Evolutionary conservation across 1,140 invertebrate genomes (phyloP).

Genomic region (Drosophila malerkotliana): DNA sequence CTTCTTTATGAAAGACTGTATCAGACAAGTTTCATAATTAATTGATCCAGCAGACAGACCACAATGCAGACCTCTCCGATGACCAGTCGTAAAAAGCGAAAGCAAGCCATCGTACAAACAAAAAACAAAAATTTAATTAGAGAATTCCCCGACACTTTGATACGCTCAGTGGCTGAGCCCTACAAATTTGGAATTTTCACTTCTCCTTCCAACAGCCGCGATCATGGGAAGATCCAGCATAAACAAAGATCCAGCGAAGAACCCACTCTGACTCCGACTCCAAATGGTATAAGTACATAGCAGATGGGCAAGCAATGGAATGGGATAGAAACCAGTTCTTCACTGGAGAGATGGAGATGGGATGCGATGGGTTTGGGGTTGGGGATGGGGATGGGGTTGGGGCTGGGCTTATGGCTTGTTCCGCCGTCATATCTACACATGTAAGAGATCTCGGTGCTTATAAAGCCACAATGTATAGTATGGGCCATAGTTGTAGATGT

Average conservation of each 20-base stretch:
- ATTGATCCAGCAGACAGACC: slow-evolving; percentile 17
- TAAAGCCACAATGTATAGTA: slow-evolving; percentile 55
- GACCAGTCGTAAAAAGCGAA: slow-evolving; percentile 61
- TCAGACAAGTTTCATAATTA: slow-evolving; percentile 37
- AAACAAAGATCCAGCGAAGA: slow-evolving; percentile 34
- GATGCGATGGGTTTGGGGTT: background rate
- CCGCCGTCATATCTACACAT: slow-evolving; percentile 62
- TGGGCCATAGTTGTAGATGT: slow-evolving; percentile 24
- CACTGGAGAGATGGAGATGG: background rate
- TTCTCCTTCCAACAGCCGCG: slow-evolving; percentile 24
- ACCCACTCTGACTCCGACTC: slow-evolving; percentile 18
- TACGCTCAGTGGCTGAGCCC: slow-evolving; percentile 50
- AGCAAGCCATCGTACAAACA: slow-evolving; percentile 36
- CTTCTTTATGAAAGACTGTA: slow-evolving; percentile 24
- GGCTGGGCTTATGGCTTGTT: slow-evolving; percentile 68
- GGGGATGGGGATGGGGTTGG: background rate
- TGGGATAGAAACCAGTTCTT: slow-evolving; percentile 17
- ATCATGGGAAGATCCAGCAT: slow-evolving; percentile 37
- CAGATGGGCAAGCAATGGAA: slow-evolving; percentile 13
- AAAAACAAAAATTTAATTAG: slow-evolving; percentile 56
- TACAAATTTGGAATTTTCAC: slow-evolving; percentile 64
- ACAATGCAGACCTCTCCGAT: slow-evolving; percentile 39
- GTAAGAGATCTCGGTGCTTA: slow-evolving; percentile 52
- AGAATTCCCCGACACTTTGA: slow-evolving; percentile 59
- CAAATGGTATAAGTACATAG: slow-evolving; percentile 13